Evolutionary conservation across 2,888 invertebrate genomes (phyloP), one percentile per base, ranked within the genome.

Genomic region (Andrena bucephala): DNA sequence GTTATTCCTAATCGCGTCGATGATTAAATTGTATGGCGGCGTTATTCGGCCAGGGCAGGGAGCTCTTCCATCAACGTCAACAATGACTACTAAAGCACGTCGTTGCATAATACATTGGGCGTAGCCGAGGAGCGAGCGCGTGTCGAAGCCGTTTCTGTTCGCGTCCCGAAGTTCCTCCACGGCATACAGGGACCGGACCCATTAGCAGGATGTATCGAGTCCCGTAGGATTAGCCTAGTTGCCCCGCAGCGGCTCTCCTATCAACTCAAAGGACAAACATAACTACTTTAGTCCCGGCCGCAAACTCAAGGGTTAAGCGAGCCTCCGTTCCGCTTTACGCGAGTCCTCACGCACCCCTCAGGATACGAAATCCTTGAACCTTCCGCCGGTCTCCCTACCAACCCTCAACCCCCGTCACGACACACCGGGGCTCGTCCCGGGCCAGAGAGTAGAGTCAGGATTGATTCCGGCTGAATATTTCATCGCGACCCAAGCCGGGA

Each of bases 231-330:
- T 92, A 92, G 89, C 89, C 89, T 88, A 89, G 89, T 90, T 89
- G 89, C 88, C 91, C 92, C 86, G 90, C 87, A 90, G 89, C 91
- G 86, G 85, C 85, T 83, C 85, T 88, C 85, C 89, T 85, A 90
- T 90, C 92, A 90, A 90, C 93, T 94, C 93, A 94, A 94, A 94
- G 94, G 94, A 94, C 94, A 93, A 94, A 93, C 92, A 93, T 94
- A 94, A 94, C 94, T 91, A 93, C 93, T 93, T 94, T 93, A 94
- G 92, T 87, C 91, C 88, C 90, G 89, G 89, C 93, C 93, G 89
- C 92, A 92, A 93, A 92, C 94, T 94, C 93, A 93, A 94, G 94
- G 94, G 94, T 94, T 94, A 94, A 94, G 93, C 93, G 91, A 90
- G 91, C 89, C 91, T 90, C 89, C 89, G 89, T 86, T 88, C 90